Percentiles rank a stretch among this genome's conserved stretches.
phyloP scores from a whole-genome alignment of 2,797 vertebrate genomes.

The Mormyrus proboscirostris region DNA sequence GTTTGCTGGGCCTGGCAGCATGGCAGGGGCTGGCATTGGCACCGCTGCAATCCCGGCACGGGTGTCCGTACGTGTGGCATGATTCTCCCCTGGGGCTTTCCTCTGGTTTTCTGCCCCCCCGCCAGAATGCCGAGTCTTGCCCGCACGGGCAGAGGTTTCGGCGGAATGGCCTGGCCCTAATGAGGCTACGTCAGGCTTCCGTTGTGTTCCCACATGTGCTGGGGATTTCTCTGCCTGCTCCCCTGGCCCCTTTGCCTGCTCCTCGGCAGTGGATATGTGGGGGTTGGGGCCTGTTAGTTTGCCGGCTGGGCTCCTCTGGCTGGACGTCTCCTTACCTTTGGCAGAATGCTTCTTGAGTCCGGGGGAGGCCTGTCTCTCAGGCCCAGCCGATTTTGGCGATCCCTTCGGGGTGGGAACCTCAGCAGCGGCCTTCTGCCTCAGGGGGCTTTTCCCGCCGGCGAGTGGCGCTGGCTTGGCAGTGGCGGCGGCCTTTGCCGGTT shows the following conservation, averaged over 20 bases:
- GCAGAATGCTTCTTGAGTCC: conserved; percentile 55
- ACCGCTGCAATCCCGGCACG: conserved; percentile 28
- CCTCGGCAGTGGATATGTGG: conserved; percentile 13
- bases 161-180: conserved; percentile 13
- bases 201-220: not conserved
- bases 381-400: conserved; percentile 54
- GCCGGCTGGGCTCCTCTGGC: conserved; percentile 37
- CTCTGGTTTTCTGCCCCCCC: conserved; percentile 24
- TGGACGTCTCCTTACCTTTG: conserved; percentile 46
- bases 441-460: conserved; percentile 58
- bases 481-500: conserved; percentile 53
- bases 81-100: conserved; percentile 7
- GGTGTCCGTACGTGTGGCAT: conserved; percentile 14
- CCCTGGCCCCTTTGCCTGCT: conserved; percentile 10
- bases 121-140: conserved; percentile 22
- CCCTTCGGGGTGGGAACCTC: conserved; percentile 57
- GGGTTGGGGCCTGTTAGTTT: conserved; percentile 34
- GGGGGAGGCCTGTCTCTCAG: conserved; percentile 54
- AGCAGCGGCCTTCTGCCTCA: conserved; percentile 63
- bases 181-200: not conserved
- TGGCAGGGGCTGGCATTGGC: conserved; percentile 22
- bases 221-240: conserved; percentile 11
- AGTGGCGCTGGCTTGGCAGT: conserved; percentile 54
- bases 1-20: conserved; percentile 28
- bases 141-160: conserved; percentile 24